Conservation (phyloP, 2,797 vertebrate genomes). For the Gouania willdenowi region DNA sequence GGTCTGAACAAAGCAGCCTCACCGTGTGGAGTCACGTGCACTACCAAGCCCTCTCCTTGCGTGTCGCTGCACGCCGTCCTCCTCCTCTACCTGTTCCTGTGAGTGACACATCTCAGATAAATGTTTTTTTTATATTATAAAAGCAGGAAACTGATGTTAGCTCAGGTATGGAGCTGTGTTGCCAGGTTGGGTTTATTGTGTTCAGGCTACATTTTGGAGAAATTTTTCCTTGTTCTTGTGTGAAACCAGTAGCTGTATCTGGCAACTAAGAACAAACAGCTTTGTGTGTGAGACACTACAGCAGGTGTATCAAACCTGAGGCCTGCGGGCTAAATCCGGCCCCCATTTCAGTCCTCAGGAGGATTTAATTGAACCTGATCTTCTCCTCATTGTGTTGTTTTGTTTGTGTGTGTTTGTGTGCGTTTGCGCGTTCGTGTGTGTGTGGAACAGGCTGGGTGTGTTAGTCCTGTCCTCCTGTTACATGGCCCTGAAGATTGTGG, state of each 20-base stretch:
- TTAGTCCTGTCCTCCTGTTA: constrained; percentile 90
- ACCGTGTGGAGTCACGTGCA: constrained; percentile 35
- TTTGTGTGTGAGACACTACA: too few relatives aligned
- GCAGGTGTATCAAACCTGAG: too few relatives aligned
- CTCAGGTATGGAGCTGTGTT: too few relatives aligned
- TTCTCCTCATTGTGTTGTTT: too few relatives aligned
- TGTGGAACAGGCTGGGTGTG: constrained; percentile 78
- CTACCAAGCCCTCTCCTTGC: constrained; percentile 66
- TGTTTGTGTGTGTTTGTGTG: constrained; percentile 5
- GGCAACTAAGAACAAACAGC: too few relatives aligned
- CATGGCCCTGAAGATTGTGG: constrained; percentile 89
- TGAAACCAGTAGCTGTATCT: too few relatives aligned
- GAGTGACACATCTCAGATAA: constrained; percentile 65
- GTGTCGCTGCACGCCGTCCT: constrained; percentile 79
- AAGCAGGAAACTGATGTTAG: neutral
- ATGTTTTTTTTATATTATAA: neutral
- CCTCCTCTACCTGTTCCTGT: constrained; percentile 86
- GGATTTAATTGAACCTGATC: too few relatives aligned
- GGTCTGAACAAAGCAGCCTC: constrained; percentile 49
- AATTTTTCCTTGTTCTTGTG: too few relatives aligned
- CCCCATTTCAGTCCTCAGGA: too few relatives aligned
- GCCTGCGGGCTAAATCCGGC: too few relatives aligned
- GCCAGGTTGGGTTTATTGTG: too few relatives aligned
- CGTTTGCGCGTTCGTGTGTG: constrained; percentile 10
- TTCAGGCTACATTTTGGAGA: too few relatives aligned